These are phyloP conservation scores for Melanotaenia pygmaea DNA, from an alignment of 2,797 vertebrate genomes.

Conservation along the genomic window DNA sequence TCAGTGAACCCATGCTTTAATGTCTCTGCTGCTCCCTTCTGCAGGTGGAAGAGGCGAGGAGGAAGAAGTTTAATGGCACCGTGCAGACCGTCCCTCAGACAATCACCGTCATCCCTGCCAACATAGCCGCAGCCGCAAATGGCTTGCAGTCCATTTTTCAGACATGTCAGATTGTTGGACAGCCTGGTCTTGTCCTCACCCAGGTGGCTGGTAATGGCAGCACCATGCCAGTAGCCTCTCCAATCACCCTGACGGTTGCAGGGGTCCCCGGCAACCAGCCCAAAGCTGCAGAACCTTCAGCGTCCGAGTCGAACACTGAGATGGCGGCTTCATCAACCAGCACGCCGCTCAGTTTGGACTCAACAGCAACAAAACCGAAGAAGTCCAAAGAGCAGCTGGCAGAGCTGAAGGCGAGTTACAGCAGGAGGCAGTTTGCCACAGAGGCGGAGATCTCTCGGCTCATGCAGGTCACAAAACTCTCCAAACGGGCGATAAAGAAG, in stretches of 20 bases:
- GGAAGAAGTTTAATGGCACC: conserved; percentile 95
- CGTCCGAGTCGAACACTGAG: conserved; percentile 80
- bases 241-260: conserved; percentile 91
- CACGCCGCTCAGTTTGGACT: conserved; percentile 74
- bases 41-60: conserved; percentile 93
- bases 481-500: conserved; percentile 98
- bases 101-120: conserved; percentile 97
- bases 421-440: conserved; percentile 91
- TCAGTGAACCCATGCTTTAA: background rate
- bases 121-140: conserved; percentile 88
- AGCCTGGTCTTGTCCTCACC: conserved; percentile 93
- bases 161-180: conserved; percentile 97
- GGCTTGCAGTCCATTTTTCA: conserved; percentile 96
- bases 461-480: conserved; percentile 95
- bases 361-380: conserved; percentile 88
- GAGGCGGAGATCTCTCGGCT: conserved; percentile 93
- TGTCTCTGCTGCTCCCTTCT: background rate
- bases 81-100: conserved; percentile 95
- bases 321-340: conserved; percentile 68
- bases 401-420: conserved; percentile 95
- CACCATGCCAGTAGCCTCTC: conserved; percentile 87
- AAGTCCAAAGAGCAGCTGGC: conserved; percentile 97
- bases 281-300: conserved; percentile 85
- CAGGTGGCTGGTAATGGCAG: conserved; percentile 86
- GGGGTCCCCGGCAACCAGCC: conserved; percentile 86